Conservation (phyloP, 2,888 invertebrate genomes). For the Erebia aethiops region DNA sequence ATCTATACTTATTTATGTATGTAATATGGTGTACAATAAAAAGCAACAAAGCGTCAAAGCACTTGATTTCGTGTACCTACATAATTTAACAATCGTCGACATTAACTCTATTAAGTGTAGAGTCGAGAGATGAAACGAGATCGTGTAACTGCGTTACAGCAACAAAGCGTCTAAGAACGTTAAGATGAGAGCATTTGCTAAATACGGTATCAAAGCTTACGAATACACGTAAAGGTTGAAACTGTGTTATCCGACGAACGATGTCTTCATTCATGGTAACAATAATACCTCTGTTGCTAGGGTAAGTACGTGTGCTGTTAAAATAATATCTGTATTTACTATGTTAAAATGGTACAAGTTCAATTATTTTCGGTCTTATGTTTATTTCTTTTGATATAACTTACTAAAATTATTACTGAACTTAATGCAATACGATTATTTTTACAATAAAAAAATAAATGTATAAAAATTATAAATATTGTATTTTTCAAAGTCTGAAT, state of each 20-base stretch:
- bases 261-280: not conserved
- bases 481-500: no score
- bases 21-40: no score
- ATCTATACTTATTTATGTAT: no score
- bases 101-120: not conserved
- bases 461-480: no score
- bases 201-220: conserved; percentile 30
- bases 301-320: not conserved
- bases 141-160: conserved; percentile 15
- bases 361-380: no score
- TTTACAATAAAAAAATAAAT: no score
- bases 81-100: not conserved
- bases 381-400: no score
- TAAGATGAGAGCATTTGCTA: conserved; percentile 21
- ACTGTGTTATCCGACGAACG: not conserved
- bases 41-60: no score
- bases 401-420: no score
- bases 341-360: no score
- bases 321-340: not conserved
- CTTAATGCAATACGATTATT: no score
- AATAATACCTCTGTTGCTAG: not conserved
- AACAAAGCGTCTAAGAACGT: conserved; percentile 23
- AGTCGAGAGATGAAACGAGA: conserved; percentile 14
- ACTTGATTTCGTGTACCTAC: no score
- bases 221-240: not conserved